Evolutionary conservation across 2,888 invertebrate species (phyloP).

Genomic region (Trichacis sp.): DNA sequence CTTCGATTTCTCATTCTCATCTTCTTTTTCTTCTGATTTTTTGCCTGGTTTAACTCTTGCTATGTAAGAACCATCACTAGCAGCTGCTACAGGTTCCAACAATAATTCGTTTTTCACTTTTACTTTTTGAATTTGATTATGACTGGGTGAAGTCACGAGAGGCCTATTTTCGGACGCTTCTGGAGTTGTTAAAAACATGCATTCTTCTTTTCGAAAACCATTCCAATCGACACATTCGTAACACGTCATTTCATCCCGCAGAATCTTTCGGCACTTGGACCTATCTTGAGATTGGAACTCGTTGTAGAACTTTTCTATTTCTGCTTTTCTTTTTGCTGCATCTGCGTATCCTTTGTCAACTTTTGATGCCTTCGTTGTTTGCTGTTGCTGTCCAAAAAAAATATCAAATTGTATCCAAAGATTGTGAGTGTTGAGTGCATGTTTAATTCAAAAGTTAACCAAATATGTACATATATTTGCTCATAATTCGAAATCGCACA

Average conservation of each 20-base stretch:
- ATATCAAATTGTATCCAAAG: too few species aligned
- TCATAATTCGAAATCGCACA: too few species aligned
- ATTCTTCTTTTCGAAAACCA: slow-evolving; percentile 82
- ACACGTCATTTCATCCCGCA: slow-evolving; percentile 82
- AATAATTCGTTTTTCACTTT: slow-evolving; percentile 54
- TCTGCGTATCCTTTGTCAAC: slow-evolving; percentile 49
- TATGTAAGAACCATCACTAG: slow-evolving; percentile 51
- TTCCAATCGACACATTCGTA: slow-evolving; percentile 79
- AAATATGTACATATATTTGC: too few species aligned
- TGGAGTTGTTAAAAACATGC: slow-evolving; percentile 81
- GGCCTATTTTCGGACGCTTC: slow-evolving; percentile 59
- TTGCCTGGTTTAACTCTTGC: slow-evolving; percentile 45
- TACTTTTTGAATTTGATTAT: background rate
- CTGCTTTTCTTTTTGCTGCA: slow-evolving; percentile 70
- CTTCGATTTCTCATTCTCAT: slow-evolving; percentile 52
- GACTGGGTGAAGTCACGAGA: slow-evolving; percentile 7
- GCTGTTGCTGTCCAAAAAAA: too few species aligned
- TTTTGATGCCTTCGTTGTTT: slow-evolving; percentile 25
- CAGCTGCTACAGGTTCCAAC: slow-evolving; percentile 44
- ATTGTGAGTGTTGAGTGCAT: too few species aligned
- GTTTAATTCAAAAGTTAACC: too few species aligned
- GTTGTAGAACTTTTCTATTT: slow-evolving; percentile 79
- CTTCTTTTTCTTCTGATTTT: slow-evolving; percentile 52
- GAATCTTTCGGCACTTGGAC: slow-evolving; percentile 78
- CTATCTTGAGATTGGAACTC: slow-evolving; percentile 81